Evolutionary conservation across 2,113 vertebrate species (phyloP).

Genomic region (Cephalopholis sonnerati): DNA sequence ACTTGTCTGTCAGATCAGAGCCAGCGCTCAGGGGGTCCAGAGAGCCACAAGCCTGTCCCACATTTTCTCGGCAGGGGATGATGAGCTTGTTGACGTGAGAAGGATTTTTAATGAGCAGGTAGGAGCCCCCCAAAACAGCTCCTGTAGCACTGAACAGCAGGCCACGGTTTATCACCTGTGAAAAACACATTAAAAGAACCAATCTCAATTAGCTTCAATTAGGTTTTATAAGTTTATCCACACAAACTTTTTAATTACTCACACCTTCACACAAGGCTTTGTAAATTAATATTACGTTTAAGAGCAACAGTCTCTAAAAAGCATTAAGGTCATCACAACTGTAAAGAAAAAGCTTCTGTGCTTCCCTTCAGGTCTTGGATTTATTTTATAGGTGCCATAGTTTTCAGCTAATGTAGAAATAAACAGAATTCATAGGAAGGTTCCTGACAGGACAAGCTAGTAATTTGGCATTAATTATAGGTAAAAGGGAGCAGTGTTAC

Average conservation of each 20-base stretch:
- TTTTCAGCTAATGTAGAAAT: too few relatives aligned
- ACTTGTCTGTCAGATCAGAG: conserved; percentile 18
- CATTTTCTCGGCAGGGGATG: conserved; percentile 67
- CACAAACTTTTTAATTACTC: not conserved
- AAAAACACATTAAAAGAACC: not conserved
- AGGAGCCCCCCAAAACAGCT: conserved; percentile 75
- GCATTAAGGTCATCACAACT: not conserved
- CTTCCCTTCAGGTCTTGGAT: not conserved
- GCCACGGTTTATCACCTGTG: conserved; percentile 87
- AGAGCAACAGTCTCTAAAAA: not conserved
- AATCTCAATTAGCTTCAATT: not conserved
- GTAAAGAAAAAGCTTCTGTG: not conserved
- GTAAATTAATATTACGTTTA: not conserved
- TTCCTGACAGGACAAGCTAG: too few relatives aligned
- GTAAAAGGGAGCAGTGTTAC: too few relatives aligned
- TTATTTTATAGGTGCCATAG: not conserved
- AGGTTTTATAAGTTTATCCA: not conserved
- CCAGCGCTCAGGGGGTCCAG: conserved; percentile 55
- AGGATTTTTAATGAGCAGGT: conserved; percentile 80
- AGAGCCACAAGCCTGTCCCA: conserved; percentile 73
- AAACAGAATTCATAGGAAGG: too few relatives aligned
- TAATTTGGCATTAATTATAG: too few relatives aligned
- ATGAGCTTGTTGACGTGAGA: conserved; percentile 62
- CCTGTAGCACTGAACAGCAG: conserved; percentile 80
- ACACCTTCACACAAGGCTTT: not conserved